Base-by-base conservation (phyloP, 2,888 invertebrate genomes). In the Octonoba sinensis region DNA sequence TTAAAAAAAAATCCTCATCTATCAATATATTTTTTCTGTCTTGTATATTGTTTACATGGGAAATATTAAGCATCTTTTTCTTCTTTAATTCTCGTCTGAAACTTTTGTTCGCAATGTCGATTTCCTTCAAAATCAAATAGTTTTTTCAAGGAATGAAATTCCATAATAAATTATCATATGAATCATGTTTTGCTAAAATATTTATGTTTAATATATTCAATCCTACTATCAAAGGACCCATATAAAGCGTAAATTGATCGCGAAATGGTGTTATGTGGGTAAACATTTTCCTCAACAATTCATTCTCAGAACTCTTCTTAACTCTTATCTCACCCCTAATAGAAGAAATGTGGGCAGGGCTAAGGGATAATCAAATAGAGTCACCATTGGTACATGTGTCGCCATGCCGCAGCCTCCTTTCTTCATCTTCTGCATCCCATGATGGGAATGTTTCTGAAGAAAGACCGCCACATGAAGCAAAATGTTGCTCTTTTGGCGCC, bases 361-460 rank as follows among this genome's bases (percentile, higher is more conserved):
- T 13, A 18, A 44, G 59, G 57, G 36, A 79, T 72, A 79, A 79
- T 72, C 78, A 72, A 79, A 79, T 79, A 79, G 78, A 79, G 72
- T 57, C 72, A 66, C 78, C 60, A 79, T 79, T 79, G 78, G 72
- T 79, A 72, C 78, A 79, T 72, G 72, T 79, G 78, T 79, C 78
- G 78, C 72, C 36, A 72, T 79, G 78, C 78, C 72, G 72, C 78
- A 79, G 66, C 72, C 72, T 72, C 51, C 66, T 65, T 36, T 69
- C 64, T 56, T 65, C 71, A 57, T 71, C 72, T 72, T 59, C 72
- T 66, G 51, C 72, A 72, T 72, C 72, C 72, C 78, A 49, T 72
- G 66, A 79, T 66, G 66, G 59, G 72, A 60, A 47, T 54, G 78
- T 66, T 72, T 60, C 72, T 13, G n/a, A 16, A n/a, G 36, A 1